Evolutionary conservation across 2,888 invertebrate species (phyloP), one percentile per base, ranked within the genome.

Genomic region (Syrista parreyssii): DNA sequence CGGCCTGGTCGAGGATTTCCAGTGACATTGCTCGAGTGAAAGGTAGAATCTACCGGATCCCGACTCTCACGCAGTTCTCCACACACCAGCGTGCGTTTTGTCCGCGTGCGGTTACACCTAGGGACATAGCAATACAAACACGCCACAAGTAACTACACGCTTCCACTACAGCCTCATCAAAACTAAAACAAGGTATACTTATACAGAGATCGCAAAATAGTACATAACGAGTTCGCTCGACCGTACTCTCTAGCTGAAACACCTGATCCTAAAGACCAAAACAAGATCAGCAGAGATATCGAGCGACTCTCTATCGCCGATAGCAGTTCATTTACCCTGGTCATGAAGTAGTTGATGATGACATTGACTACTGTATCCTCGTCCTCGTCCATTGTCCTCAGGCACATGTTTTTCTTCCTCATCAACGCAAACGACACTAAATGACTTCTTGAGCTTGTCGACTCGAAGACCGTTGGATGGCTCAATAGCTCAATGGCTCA

Each of bases 271-370:
- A 15, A 15, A 6, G 55, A 55, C 23, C 55, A 0, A 23, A 55
- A 23, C 55, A 55, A 55, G 55, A 55, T 55, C 55, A 6, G 23
- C 55, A 55, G 55, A 55, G 0, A 55, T 9, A 55, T 55, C 55
- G 55, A 55, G 9, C 6, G 23, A 55, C 23, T 55, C 55, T 9
- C 23, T 23, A 23, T 2, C 23, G 23, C 1, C 15, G 55, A 55
- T 55, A 23, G 9, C 9, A 23, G 55, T 55, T 55, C 71, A 32
- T 86, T 89, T 89, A 90, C 90, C 90, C 89, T 87, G 73, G 83
- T 81, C 72, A 86, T 82, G 82, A 90, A 90, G 82, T 90, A 90
- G 81, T 89, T 90, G 84, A 89, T 84, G 84, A 90, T 89, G 79
- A 87, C 87, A 80, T 82, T 88, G 80, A 89, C 88, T 78, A 90